phyloP scores from a whole-genome alignment of 2,113 vertebrate genomes.

The Tringa solitaria region DNA sequence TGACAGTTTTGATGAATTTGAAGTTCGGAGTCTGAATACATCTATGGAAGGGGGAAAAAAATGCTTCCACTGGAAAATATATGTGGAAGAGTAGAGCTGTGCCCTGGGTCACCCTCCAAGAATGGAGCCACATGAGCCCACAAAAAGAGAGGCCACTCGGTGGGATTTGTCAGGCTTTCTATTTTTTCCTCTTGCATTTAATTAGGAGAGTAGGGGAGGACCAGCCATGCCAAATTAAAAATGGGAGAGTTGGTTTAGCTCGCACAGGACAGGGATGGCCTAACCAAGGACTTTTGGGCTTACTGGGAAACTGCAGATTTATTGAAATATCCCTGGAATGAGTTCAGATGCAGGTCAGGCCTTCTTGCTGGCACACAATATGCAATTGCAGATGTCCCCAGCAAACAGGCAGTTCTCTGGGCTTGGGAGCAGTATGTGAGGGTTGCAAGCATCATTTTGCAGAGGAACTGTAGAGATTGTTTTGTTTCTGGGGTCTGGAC shows the following conservation, averaged over 20 bases:
- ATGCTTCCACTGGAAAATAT: not conserved
- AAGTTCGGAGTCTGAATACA: conserved; percentile 47
- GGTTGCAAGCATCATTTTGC: not conserved
- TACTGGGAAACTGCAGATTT: not conserved
- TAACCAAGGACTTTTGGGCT: not conserved
- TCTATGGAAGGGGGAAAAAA: not conserved
- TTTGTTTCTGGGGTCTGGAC: not conserved
- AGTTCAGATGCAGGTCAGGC: conserved; percentile 1
- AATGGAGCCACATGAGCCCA: not conserved
- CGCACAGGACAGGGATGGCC: not conserved
- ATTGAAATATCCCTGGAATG: not conserved
- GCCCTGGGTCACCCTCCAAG: conserved; percentile 37
- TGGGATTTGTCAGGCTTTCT: not conserved
- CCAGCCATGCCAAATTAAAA: conserved; percentile 26
- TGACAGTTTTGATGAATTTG: conserved; percentile 68
- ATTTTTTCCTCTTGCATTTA: not conserved
- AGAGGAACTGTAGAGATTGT: not conserved
- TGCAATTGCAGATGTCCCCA: not conserved
- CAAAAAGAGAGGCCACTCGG: not conserved
- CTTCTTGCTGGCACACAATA: not conserved
- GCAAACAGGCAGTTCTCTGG: not conserved
- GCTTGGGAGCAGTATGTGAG: not conserved
- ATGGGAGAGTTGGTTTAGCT: not conserved
- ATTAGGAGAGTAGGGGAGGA: conserved; percentile 21
- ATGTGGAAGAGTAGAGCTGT: not conserved